A percentile compares a stretch with the other conserved stretches of the same genome.
These are phyloP conservation scores for Leptopilina boulardi DNA, from an alignment of 1,140 invertebrate genomes.

Conservation along the genomic window DNA sequence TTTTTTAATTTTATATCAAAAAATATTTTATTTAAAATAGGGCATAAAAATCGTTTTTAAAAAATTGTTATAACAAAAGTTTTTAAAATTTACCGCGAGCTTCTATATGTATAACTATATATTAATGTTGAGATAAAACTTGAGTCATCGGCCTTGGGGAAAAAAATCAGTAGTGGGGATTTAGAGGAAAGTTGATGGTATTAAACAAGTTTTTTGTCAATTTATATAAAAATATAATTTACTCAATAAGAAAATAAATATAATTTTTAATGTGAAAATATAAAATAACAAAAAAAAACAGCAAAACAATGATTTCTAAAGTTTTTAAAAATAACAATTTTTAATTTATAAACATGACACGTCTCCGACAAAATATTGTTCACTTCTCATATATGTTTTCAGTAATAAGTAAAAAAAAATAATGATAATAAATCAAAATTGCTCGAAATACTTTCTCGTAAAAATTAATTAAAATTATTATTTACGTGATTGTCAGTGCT, in stretches of 20 bases:
- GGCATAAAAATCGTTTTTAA: background rate
- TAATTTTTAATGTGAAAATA: background rate
- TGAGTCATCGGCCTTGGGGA: conserved; percentile 48
- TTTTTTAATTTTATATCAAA: no score
- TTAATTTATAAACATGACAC: no score
- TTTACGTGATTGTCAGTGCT: background rate
- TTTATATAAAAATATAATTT: background rate
- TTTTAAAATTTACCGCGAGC: background rate
- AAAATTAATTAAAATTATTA: background rate
- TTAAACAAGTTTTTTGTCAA: background rate
- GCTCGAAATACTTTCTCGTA: background rate
- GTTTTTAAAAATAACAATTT: no score
- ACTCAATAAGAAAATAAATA: background rate
- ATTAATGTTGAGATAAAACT: background rate
- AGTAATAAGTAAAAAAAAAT: no score
- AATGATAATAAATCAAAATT: no score
- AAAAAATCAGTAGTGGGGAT: conserved; percentile 43
- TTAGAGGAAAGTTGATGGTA: background rate
- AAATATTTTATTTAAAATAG: no score
- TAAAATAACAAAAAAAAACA: background rate
- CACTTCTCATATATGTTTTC: no score
- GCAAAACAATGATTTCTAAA: background rate
- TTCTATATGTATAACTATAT: background rate
- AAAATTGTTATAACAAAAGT: background rate
- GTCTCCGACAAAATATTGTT: no score